A percentile compares a stretch with the other conserved stretches of the same genome.
phyloP scores from a whole-genome alignment of 2,797 vertebrate species.

The Danio choprae region DNA sequence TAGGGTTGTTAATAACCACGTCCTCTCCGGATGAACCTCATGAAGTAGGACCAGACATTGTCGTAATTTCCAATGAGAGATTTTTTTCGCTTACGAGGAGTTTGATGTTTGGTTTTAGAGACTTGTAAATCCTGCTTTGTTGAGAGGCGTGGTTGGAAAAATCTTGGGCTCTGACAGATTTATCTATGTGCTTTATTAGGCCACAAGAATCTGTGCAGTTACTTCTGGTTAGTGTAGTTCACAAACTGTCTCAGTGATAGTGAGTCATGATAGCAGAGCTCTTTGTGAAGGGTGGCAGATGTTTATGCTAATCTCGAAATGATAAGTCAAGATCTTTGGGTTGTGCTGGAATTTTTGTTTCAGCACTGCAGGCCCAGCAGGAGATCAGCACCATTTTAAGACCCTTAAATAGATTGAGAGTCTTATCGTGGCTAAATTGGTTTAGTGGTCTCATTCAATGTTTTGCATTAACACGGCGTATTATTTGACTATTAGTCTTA shows the following conservation, averaged over 20 bases:
- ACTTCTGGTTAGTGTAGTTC: conserved; percentile 56
- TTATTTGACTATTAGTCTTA: too few relatives aligned
- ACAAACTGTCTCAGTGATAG: conserved; percentile 51
- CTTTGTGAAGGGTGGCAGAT: conserved; percentile 48
- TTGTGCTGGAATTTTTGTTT: conserved; percentile 26
- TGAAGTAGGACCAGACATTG: conserved; percentile 19
- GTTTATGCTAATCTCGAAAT: conserved; percentile 54
- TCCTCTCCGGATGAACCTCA: conserved; percentile 17
- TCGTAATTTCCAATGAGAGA: background rate
- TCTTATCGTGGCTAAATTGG: conserved; percentile 14
- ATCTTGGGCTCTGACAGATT: conserved; percentile 15
- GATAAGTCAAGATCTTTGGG: conserved; percentile 52
- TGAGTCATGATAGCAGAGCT: conserved; percentile 38
- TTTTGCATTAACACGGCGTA: background rate
- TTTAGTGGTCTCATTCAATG: conserved; percentile 2
- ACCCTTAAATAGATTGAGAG: conserved; percentile 28
- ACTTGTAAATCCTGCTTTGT: conserved; percentile 21
- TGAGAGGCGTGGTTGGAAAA: conserved; percentile 16
- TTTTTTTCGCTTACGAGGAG: background rate
- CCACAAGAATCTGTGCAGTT: conserved; percentile 2
- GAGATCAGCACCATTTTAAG: conserved; percentile 33
- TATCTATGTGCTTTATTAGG: conserved; percentile 3
- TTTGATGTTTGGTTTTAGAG: conserved; percentile 25
- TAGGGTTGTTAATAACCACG: background rate
- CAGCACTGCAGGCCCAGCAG: background rate